phyloP scores from a whole-genome alignment of 2,888 invertebrate genomes.

The Iphiclides podalirius region DNA sequence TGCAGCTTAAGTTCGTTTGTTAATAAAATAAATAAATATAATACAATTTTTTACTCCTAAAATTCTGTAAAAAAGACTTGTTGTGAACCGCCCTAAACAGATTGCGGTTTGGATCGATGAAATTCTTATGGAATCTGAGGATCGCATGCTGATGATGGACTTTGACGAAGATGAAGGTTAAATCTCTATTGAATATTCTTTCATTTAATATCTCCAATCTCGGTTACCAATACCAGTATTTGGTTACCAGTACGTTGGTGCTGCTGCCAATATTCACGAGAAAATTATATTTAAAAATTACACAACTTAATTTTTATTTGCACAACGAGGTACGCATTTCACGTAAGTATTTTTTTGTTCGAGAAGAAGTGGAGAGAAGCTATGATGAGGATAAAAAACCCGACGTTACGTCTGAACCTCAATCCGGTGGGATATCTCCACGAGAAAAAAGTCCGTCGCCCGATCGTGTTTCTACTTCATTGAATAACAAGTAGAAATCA shows the following conservation, averaged over 20 bases:
- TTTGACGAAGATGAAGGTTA: slow-evolving; percentile 70
- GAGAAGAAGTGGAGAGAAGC: slow-evolving; percentile 58
- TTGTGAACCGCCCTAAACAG: no score
- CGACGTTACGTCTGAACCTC: slow-evolving; percentile 7
- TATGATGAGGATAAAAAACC: slow-evolving; percentile 32
- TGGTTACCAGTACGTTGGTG: no score
- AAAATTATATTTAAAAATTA: background rate
- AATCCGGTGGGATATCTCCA: slow-evolving; percentile 6
- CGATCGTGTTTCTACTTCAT: background rate
- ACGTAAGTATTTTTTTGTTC: slow-evolving; percentile 37
- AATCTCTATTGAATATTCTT: background rate
- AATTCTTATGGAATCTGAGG: slow-evolving; percentile 65
- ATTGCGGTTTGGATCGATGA: slow-evolving; percentile 72
- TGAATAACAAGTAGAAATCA: slow-evolving; percentile 5
- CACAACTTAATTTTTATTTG: slow-evolving; percentile 3
- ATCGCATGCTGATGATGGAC: slow-evolving; percentile 75
- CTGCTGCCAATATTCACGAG: background rate
- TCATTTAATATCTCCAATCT: no score
- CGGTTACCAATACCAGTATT: no score
- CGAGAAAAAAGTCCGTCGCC: background rate
- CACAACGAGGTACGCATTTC: slow-evolving; percentile 18
- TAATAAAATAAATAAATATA: no score
- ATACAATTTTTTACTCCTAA: no score
- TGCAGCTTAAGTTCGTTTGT: no score
- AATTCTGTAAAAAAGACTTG: no score